Conservation (phyloP, 1,140 invertebrate genomes). For the Cherax destructor region DNA sequence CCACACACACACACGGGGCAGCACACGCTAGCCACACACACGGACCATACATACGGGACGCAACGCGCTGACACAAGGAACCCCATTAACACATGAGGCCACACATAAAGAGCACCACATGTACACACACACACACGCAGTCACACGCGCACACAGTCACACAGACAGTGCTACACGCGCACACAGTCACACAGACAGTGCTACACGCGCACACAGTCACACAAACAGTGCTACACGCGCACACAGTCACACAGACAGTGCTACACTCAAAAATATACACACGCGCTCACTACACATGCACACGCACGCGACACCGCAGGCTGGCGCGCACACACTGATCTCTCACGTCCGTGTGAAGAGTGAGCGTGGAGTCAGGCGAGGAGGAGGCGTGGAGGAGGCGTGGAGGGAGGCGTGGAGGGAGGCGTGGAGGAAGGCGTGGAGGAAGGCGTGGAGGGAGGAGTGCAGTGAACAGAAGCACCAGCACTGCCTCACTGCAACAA, state of each 20-base stretch:
- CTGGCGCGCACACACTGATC: not conserved
- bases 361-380: not conserved
- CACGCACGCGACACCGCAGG: not conserved
- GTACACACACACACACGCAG: not conserved
- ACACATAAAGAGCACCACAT: not conserved
- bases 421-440: no score
- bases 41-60: not conserved
- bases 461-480: not conserved
- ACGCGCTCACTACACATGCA: not conserved
- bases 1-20: no score
- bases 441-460: not conserved
- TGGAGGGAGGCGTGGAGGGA: no score
- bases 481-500: not conserved
- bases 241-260: not conserved
- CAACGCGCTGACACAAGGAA: not conserved
- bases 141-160: not conserved
- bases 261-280: not conserved
- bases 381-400: no score
- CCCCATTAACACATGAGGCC: not conserved
- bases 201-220: not conserved
- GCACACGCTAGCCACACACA: not conserved
- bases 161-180: not conserved
- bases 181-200: not conserved
- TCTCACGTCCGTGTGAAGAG: not conserved
- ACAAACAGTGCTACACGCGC: no score